These are phyloP conservation scores for Trematomus loennbergii DNA, from an alignment of 2,113 vertebrate species.

Conservation along the genomic window DNA sequence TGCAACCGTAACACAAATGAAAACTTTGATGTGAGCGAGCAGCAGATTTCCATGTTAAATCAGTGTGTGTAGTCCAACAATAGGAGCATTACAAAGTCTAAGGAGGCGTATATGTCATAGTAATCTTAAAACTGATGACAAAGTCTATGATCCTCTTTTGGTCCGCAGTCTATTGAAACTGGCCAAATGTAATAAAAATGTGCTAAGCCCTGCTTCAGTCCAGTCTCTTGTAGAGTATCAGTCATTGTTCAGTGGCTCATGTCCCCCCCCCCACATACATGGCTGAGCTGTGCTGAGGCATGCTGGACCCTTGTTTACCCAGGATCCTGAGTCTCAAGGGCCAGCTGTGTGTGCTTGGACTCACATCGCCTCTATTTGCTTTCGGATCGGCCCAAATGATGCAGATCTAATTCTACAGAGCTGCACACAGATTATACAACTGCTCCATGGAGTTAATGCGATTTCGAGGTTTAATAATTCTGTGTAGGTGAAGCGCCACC, in stretches of 20 bases:
- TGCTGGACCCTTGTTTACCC: constrained; percentile 84
- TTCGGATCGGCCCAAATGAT: constrained; percentile 85
- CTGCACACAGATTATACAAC: constrained; percentile 62
- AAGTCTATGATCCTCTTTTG: constrained; percentile 71
- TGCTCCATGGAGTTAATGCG: constrained; percentile 47
- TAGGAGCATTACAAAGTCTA: constrained; percentile 57
- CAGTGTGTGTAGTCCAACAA: constrained; percentile 55
- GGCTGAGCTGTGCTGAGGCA: constrained; percentile 73
- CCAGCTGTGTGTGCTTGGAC: constrained; percentile 86
- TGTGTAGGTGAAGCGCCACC: constrained; percentile 56
- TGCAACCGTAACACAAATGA: constrained; percentile 13
- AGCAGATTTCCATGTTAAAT: constrained; percentile 60
- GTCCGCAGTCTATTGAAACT: constrained; percentile 67
- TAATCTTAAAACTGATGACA: constrained; percentile 72
- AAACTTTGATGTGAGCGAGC: constrained; percentile 23
- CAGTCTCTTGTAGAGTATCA: constrained; percentile 64
- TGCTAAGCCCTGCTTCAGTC: constrained; percentile 72
- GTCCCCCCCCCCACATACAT: constrained; percentile 19
- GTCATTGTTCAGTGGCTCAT: constrained; percentile 78
- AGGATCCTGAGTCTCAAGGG: constrained; percentile 80
- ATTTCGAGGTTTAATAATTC: constrained; percentile 50
- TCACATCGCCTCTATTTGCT: constrained; percentile 84
- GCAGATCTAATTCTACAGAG: constrained; percentile 78
- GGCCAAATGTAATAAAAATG: constrained; percentile 79
- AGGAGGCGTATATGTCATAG: constrained; percentile 63